Evolutionary conservation across 1,140 invertebrate species (phyloP), one percentile per base, ranked within the genome.

Genomic region (Philaenus spumarius): DNA sequence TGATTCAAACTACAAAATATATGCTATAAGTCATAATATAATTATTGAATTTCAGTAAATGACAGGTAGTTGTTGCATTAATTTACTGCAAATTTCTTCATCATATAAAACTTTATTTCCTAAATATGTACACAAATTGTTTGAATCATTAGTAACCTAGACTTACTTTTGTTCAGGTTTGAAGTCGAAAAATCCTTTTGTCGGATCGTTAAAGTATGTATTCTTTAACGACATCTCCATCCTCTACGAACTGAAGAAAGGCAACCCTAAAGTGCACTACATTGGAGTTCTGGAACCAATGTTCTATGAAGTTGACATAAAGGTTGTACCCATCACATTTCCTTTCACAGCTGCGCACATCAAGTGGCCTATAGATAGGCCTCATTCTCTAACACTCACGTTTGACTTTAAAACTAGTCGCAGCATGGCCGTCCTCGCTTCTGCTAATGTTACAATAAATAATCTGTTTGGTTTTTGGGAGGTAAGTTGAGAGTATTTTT

Each of bases 161-260:
- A n/a, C n/a, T n/a, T n/a, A n/a, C n/a, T n/a, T 30, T 58, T 54
- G 66, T 61, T 40, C 65, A 78, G 78, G 77, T 56, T 63, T 81
- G 59, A 67, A 71, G 26, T 78, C 77, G 2, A 72, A 72, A 23
- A 77, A 80, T 59, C 81, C 78, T 63, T 84, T 83, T 67, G 86
- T 86, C 67, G 93, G 93, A 12, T 91, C 88, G 62, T 69, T 96
- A 0, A 92, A 93, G 66, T 93, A 93, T 71, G 89, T 95, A 19
- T 95, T 93, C 70, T 93, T 91, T 69, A 95, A 95, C 70, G 90
- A 93, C 64, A 83, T 92, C 15, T 93, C 90, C 1, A 90, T 96
- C 55, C 77, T 96, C 42, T 93, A 93, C 68, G 88, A 93, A 68
- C 72, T 96, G 51, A 85, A 88, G 62, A 82, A 85, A 62, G 82